phyloP scores from a whole-genome alignment of 2,113 vertebrate genomes.

The Zosterops lateralis region DNA sequence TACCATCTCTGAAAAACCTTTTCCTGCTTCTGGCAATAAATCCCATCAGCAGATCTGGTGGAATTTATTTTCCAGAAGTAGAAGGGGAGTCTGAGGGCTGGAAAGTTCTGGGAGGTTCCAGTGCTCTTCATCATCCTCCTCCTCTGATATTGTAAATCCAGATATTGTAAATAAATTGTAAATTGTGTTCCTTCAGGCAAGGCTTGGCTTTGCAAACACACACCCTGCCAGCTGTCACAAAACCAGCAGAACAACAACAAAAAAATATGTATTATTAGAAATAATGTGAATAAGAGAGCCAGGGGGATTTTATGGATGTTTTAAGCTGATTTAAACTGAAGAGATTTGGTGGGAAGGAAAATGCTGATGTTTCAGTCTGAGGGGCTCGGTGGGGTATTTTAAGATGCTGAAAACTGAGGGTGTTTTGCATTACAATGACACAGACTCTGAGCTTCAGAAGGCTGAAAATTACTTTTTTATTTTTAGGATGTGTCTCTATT shows the following conservation, averaged over 20 bases:
- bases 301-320: background rate
- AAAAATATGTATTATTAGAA: background rate
- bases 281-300: background rate
- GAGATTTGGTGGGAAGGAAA: constrained; percentile 11
- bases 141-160: background rate
- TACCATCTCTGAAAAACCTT: background rate
- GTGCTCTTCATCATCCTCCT: background rate
- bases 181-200: background rate
- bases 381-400: background rate
- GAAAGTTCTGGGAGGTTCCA: background rate
- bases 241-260: background rate
- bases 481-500: too few relatives aligned
- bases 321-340: background rate
- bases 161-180: too few relatives aligned
- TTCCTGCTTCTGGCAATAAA: background rate
- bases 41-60: background rate
- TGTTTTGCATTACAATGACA: too few relatives aligned
- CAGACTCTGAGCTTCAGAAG: too few relatives aligned
- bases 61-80: background rate
- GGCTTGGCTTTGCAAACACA: background rate
- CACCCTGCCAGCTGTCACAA: background rate
- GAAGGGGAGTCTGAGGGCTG: background rate
- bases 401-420: background rate
- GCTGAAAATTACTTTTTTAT: too few relatives aligned
- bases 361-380: background rate